These are phyloP conservation scores for Formica exsecta DNA, from an alignment of 1,140 invertebrate genomes.

Conservation along the genomic window DNA sequence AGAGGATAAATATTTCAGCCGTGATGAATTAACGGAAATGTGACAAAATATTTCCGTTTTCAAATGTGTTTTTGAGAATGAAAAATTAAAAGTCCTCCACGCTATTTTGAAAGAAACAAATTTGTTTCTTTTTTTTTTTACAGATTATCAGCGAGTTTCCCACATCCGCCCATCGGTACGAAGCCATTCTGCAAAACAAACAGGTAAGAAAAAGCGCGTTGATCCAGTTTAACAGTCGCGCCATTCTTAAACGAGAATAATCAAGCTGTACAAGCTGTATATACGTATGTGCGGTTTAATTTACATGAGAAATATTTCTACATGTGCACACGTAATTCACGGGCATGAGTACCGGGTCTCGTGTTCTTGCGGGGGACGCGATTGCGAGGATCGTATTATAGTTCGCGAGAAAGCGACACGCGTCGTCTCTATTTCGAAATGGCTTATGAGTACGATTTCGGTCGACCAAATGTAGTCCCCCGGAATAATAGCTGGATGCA, in stretches of 20 bases:
- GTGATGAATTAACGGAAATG: background rate
- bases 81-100: too few relatives aligned
- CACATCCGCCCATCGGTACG: background rate
- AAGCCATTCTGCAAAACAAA: conserved; percentile 22
- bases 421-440: conserved; percentile 37
- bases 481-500: conserved; percentile 52
- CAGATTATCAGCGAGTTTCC: background rate
- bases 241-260: background rate
- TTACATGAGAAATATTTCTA: conserved; percentile 1
- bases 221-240: background rate
- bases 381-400: conserved; percentile 26
- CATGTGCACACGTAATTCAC: background rate
- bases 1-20: background rate
- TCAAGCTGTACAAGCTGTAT: background rate
- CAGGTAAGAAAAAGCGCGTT: background rate
- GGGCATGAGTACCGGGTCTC: background rate
- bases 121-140: background rate
- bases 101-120: too few relatives aligned
- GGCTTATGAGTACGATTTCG: conserved; percentile 44
- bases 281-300: background rate
- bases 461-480: conserved; percentile 45
- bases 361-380: background rate
- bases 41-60: too few relatives aligned
- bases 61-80: too few relatives aligned
- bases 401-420: conserved; percentile 32